These are phyloP conservation scores for Thripadectes ignobilis DNA, from an alignment of 2,797 vertebrate species.

Conservation along the genomic window DNA sequence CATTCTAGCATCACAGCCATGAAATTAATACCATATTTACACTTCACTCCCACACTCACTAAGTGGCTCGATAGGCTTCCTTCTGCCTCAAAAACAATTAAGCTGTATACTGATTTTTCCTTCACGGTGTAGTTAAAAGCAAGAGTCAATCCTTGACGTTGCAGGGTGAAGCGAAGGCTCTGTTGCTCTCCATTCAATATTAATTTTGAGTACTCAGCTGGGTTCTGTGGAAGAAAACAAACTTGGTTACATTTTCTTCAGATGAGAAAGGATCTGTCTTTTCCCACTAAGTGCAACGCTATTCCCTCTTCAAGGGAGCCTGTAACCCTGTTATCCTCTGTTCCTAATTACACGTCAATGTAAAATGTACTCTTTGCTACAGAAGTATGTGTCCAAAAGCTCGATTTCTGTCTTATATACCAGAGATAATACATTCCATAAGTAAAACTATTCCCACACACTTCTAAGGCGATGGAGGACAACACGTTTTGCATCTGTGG, in stretches of 20 bases:
- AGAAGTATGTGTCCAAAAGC: not conserved
- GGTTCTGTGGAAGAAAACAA: conserved; percentile 78
- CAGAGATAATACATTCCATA: not conserved
- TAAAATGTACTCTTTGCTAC: not conserved
- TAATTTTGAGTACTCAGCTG: conserved; percentile 78
- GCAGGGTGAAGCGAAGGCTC: conserved; percentile 56
- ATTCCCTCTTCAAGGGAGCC: not conserved
- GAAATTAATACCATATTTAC: conserved; percentile 59
- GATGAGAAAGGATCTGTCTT: not conserved
- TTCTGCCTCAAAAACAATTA: conserved; percentile 74
- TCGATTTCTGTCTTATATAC: not conserved
- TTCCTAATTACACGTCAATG: conserved; percentile 1
- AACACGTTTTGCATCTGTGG: not conserved
- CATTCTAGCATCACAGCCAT: conserved; percentile 29
- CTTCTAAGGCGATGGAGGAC: not conserved
- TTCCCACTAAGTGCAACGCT: not conserved
- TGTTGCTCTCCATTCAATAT: conserved; percentile 66
- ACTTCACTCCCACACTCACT: conserved; percentile 78
- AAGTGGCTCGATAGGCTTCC: conserved; percentile 75
- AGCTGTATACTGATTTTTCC: conserved; percentile 80
- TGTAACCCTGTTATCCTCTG: not conserved
- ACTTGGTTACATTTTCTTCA: not conserved
- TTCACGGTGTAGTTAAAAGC: conserved; percentile 60
- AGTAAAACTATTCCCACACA: not conserved
- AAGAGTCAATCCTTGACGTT: conserved; percentile 19